Base-by-base conservation (phyloP, 2,888 invertebrate species). In the Andricus curvator region DNA sequence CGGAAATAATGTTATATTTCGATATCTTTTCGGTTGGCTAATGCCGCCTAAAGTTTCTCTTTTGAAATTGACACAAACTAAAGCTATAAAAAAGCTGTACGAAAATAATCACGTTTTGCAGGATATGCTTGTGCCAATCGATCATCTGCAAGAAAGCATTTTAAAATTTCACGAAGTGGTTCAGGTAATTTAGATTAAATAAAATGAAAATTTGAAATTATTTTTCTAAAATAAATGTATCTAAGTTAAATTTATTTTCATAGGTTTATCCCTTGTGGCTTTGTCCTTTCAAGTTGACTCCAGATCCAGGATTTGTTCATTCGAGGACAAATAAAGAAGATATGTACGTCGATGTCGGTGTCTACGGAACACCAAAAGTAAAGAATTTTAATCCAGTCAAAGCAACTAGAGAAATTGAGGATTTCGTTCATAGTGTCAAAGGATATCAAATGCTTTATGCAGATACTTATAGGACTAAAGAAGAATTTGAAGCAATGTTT, bases 391-490 rank as follows among this genome's bases (percentile, higher is more conserved):
- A 95, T 81, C 95, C 96, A 1, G 94, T 91, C 37, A 92, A 95
- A 33, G 95, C 96, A 17, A 96, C 96, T 0, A 94, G 96, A 77
- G 93, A 93, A 62, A 93, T 97, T 13, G 97, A 97, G 90, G 93
- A 93, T 83, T 96, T 95, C 92, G 96, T 97, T n/a, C 92, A 94
- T 17, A 92, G 95, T 68, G 94, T 94, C 82, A 93, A 94, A 37
- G 97, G 96, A 15, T 97, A 96, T 92, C 97, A 97, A 93, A 97
- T 97, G 97, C 93, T 97, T 56, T 97, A 97, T 91, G 97, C 97
- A 0, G 97, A 97, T 89, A 96, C 96, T 0, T 97, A 95, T 92
- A 95, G 96, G 86, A 96, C 95, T 0, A 91, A 93, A 33, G 95
- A 95, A 13, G 97, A 97, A 92, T 97, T 97, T 92, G 93, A 96